A percentile compares a stretch with the other conserved stretches of the same genome.
Conservation (phyloP, 2,888 invertebrate species). For the Melanostoma scalare region DNA sequence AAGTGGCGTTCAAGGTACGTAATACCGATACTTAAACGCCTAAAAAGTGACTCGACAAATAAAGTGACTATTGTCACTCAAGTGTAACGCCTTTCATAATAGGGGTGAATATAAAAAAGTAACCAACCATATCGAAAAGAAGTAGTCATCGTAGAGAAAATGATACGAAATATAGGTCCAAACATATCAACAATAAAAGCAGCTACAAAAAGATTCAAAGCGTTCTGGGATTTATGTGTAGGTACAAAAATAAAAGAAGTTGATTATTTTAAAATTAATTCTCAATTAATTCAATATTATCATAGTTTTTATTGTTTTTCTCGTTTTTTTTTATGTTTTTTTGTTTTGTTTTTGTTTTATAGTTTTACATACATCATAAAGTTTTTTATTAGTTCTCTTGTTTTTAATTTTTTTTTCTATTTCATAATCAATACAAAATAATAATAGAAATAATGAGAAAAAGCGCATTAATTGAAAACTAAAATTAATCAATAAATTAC, state of each 20-base stretch:
- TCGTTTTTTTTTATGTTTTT: constrained; percentile 57
- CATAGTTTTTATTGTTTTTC: constrained; percentile 55
- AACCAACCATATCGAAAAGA: no score
- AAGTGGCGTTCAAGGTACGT: no score
- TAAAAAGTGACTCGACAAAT: no score
- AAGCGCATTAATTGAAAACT: constrained; percentile 74
- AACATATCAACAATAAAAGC: background rate
- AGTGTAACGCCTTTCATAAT: no score
- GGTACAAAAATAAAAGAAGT: constrained; percentile 47
- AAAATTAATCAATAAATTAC: constrained; percentile 75
- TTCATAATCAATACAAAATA: constrained; percentile 72
- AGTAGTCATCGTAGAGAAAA: no score
- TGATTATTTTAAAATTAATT: constrained; percentile 61
- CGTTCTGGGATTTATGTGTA: background rate
- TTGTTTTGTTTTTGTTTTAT: constrained; percentile 63
- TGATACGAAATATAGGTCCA: no score
- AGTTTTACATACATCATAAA: constrained; percentile 66
- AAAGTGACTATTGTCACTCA: no score
- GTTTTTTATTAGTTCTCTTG: constrained; percentile 40
- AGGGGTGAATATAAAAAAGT: no score
- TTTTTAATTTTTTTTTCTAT: constrained; percentile 48
- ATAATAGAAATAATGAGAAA: constrained; percentile 72
- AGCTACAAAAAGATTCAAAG: constrained; percentile 10
- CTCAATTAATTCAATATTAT: constrained; percentile 69
- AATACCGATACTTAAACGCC: no score